Evolutionary conservation across 2,113 vertebrate species (phyloP).

Genomic region (Nothoprocta pentlandii): DNA sequence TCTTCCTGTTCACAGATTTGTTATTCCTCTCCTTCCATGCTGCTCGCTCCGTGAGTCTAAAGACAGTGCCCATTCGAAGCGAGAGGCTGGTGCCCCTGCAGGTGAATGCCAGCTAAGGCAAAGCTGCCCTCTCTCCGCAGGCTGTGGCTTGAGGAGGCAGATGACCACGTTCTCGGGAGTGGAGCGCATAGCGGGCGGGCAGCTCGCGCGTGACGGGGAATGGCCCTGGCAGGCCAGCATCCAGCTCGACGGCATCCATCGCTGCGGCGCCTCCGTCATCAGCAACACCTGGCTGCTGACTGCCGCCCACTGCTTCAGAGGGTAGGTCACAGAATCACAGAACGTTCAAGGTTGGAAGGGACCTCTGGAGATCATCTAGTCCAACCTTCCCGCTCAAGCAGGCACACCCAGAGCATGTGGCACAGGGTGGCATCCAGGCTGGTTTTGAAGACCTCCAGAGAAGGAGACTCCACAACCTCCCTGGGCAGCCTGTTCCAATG

Average conservation of each 20-base stretch:
- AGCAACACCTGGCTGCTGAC: conserved; percentile 88
- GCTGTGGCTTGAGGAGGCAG: conserved; percentile 77
- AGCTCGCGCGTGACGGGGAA: conserved; percentile 78
- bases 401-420: no score
- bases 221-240: conserved; percentile 97
- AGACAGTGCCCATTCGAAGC: neutral
- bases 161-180: conserved; percentile 48
- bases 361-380: no score
- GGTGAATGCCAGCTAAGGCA: neutral
- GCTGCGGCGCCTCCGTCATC: conserved; percentile 92
- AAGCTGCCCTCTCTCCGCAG: conserved; percentile 47
- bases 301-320: conserved; percentile 91
- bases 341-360: no score
- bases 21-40: neutral
- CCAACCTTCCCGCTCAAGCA: no score
- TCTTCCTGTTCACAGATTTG: neutral
- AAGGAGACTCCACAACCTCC: no score
- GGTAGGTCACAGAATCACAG: conserved; percentile 48
- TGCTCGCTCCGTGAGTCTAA: neutral
- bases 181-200: conserved; percentile 86
- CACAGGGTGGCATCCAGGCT: no score
- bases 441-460: no score
- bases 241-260: conserved; percentile 82
- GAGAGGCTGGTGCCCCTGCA: neutral
- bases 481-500: no score